Percentiles rank a stretch among this genome's conserved stretches.
phyloP scores from a whole-genome alignment of 2,888 invertebrate genomes.

The Hydrotaea cyrtoneurina region DNA sequence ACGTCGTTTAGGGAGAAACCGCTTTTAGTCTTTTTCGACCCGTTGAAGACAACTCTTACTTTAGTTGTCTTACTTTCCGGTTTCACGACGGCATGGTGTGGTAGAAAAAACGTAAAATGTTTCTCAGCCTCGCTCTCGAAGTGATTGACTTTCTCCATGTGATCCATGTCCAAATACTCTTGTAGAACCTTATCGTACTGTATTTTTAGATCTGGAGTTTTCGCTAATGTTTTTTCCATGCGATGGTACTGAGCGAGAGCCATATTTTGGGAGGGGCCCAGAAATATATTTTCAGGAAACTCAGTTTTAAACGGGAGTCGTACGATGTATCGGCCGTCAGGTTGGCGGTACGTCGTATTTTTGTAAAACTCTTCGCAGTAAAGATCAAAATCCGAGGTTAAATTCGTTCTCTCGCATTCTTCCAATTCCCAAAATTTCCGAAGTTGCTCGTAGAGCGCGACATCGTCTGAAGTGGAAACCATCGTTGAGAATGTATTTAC shows the following conservation, averaged over 20 bases:
- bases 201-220: slow-evolving; percentile 1
- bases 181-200: neutral
- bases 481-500: too few species aligned
- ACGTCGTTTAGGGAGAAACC: slow-evolving; percentile 58
- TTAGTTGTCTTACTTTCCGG: slow-evolving; percentile 60
- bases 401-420: too few species aligned
- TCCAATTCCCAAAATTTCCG: neutral
- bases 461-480: neutral
- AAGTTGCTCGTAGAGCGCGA: neutral
- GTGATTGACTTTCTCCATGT: too few species aligned
- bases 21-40: slow-evolving; percentile 53
- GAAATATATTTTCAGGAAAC: slow-evolving; percentile 2
- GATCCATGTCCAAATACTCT: neutral
- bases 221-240: too few species aligned
- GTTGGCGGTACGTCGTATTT: neutral
- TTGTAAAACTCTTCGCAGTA: slow-evolving; percentile 26
- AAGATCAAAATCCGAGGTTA: neutral
- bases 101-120: neutral
- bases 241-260: neutral
- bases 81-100: slow-evolving; percentile 54
- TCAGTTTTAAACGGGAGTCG: neutral
- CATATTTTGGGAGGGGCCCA: neutral
- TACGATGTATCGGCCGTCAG: slow-evolving; percentile 32
- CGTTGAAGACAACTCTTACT: slow-evolving; percentile 66
- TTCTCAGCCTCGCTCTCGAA: neutral